Evolutionary conservation across 2,113 vertebrate genomes (phyloP).

Genomic region (Donacobius atricapilla): DNA sequence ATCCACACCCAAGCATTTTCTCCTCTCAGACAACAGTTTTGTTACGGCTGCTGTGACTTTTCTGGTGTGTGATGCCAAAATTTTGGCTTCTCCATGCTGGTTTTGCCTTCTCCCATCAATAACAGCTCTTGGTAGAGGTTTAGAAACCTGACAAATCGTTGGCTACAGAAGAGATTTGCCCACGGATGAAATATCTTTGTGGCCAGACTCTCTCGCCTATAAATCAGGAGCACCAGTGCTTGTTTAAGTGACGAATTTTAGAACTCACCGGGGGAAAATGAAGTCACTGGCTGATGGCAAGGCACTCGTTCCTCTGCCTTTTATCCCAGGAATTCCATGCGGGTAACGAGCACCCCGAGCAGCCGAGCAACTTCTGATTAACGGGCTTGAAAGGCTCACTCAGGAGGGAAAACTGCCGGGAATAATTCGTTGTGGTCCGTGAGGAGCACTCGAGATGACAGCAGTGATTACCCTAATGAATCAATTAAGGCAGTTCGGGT

Average conservation of each 20-base stretch:
- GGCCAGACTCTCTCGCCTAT: neutral
- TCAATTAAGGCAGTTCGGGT: neutral
- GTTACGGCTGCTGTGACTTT: neutral
- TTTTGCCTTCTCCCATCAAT: neutral
- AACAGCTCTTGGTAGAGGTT: neutral
- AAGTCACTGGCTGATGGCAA: neutral
- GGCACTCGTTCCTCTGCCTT: neutral
- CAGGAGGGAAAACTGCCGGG: neutral
- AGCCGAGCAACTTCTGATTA: neutral
- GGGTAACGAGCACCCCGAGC: neutral
- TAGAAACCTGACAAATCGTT: neutral
- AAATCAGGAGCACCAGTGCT: neutral
- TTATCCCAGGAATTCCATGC: neutral
- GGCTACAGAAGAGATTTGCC: neutral
- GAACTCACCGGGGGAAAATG: neutral
- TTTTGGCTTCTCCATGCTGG: neutral
- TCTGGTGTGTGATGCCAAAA: neutral
- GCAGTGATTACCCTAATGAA: constrained; percentile 5
- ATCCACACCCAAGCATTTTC: neutral
- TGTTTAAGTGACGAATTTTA: constrained; percentile 8
- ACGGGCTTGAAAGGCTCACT: neutral
- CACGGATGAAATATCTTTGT: neutral
- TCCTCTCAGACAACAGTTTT: neutral
- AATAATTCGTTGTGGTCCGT: neutral
- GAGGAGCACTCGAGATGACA: neutral